Evolutionary conservation across 1,140 invertebrate species (phyloP).

Genomic region (Prorops nasuta): DNA sequence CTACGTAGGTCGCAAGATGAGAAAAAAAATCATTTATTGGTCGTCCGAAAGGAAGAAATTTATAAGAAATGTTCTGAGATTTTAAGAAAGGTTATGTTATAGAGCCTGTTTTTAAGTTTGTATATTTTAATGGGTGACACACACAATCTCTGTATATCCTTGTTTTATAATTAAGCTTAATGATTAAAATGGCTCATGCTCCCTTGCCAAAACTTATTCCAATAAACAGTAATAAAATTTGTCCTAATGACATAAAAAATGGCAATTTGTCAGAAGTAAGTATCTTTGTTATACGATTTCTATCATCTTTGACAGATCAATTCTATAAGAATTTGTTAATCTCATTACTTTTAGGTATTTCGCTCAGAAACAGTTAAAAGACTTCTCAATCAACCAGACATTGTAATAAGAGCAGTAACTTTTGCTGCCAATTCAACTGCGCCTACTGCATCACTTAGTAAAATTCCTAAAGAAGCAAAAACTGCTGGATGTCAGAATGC

Average conservation of each 20-base stretch:
- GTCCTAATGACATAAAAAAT: slow-evolving; percentile 1
- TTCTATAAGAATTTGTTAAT: slow-evolving; percentile 10
- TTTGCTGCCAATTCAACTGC: slow-evolving; percentile 20
- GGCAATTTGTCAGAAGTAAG: slow-evolving; percentile 24
- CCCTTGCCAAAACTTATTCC: slow-evolving; percentile 28
- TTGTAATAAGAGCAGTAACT: slow-evolving; percentile 35
- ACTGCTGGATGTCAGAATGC: background rate
- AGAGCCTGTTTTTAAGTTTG: too few species aligned
- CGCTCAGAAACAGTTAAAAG: slow-evolving; percentile 43
- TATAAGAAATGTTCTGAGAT: too few species aligned
- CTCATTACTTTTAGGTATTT: slow-evolving; percentile 39
- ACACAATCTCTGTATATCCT: too few species aligned
- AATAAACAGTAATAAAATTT: slow-evolving; percentile 12
- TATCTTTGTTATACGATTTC: slow-evolving; percentile 6
- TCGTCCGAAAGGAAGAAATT: too few species aligned
- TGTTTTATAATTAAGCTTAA: too few species aligned
- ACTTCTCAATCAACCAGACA: slow-evolving; percentile 47
- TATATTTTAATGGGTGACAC: too few species aligned
- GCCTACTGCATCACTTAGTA: slow-evolving; percentile 3
- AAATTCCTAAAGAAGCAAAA: background rate
- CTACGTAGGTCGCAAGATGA: too few species aligned
- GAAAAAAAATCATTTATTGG: too few species aligned
- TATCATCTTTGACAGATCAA: background rate
- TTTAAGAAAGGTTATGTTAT: too few species aligned
- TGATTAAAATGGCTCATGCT: slow-evolving; percentile 31